Evolutionary conservation across 2,113 vertebrate genomes (phyloP).

Genomic region (Nipponia nippon): DNA sequence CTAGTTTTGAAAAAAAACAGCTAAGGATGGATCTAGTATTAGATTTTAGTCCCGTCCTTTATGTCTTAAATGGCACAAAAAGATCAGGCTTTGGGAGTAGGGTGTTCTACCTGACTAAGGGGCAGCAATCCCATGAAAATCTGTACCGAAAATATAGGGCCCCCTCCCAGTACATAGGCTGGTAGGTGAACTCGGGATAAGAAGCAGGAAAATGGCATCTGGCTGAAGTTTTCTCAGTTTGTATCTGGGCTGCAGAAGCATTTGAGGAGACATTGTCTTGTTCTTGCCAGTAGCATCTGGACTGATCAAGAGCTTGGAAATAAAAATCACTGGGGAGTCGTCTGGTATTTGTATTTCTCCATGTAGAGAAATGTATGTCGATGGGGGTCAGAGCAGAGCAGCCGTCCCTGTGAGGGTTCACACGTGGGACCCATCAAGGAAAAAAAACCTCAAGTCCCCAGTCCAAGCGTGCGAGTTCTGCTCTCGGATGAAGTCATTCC

Average conservation of each 20-base stretch:
- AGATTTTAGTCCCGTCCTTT: neutral
- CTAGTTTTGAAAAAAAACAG: neutral
- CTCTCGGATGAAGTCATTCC: neutral
- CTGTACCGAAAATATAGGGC: neutral
- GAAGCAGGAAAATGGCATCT: neutral
- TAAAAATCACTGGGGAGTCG: neutral
- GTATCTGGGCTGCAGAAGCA: neutral
- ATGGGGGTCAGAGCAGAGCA: neutral
- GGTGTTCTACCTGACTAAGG: neutral
- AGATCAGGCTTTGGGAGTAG: neutral
- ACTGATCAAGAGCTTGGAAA: neutral
- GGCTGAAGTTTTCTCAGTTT: neutral
- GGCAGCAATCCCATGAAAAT: neutral
- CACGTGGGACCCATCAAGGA: fast-evolving
- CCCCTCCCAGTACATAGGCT: too few species aligned
- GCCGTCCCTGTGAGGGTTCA: neutral
- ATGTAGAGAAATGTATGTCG: neutral
- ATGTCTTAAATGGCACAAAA: neutral
- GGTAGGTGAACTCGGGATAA: neutral
- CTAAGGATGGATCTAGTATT: neutral
- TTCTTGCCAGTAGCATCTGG: neutral
- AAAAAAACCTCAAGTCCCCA: neutral
- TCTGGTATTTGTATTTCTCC: neutral
- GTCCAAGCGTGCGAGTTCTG: neutral
- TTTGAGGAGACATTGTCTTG: neutral